Evolutionary conservation across 2,113 vertebrate species (phyloP).

Genomic region (Coregonus clupeaformis): DNA sequence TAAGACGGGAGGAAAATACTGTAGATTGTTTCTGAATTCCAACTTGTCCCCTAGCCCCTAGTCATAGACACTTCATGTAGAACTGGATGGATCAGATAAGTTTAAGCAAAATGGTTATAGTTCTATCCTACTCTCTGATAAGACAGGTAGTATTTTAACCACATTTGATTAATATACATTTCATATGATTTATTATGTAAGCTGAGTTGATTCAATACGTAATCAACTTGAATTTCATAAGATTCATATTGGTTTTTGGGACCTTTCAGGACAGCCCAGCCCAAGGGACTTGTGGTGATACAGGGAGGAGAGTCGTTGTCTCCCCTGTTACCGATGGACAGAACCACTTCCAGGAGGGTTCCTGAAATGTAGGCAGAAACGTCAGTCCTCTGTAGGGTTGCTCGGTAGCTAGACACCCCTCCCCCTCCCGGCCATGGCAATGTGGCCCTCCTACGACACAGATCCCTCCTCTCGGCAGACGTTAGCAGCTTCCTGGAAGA

Average conservation of each 20-base stretch:
- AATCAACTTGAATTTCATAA: not conserved
- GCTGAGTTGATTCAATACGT: too few relatives aligned
- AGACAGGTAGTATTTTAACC: too few relatives aligned
- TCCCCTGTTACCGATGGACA: slow-evolving; percentile 69
- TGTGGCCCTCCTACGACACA: too few relatives aligned
- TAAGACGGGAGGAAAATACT: too few relatives aligned
- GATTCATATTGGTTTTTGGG: not conserved
- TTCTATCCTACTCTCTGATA: too few relatives aligned
- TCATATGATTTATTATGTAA: too few relatives aligned
- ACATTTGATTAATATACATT: too few relatives aligned
- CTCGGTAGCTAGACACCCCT: slow-evolving; percentile 60
- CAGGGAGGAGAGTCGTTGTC: slow-evolving; percentile 69
- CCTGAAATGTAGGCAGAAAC: slow-evolving; percentile 76
- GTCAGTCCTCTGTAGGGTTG: slow-evolving; percentile 73
- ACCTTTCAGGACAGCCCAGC: slow-evolving; percentile 82
- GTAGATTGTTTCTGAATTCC: too few relatives aligned
- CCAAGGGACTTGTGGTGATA: slow-evolving; percentile 73
- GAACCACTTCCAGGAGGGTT: slow-evolving; percentile 79
- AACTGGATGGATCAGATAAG: not conserved
- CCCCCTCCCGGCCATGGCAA: not conserved
- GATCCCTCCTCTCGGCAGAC: too few relatives aligned
- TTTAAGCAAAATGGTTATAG: not conserved
- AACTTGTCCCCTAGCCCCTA: too few relatives aligned
- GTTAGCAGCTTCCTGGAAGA: too few relatives aligned
- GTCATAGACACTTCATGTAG: not conserved